Percentiles rank a stretch among this genome's conserved stretches.
These are phyloP conservation scores for Tor tambroides DNA, from an alignment of 2,113 vertebrate species.

Conservation along the genomic window DNA sequence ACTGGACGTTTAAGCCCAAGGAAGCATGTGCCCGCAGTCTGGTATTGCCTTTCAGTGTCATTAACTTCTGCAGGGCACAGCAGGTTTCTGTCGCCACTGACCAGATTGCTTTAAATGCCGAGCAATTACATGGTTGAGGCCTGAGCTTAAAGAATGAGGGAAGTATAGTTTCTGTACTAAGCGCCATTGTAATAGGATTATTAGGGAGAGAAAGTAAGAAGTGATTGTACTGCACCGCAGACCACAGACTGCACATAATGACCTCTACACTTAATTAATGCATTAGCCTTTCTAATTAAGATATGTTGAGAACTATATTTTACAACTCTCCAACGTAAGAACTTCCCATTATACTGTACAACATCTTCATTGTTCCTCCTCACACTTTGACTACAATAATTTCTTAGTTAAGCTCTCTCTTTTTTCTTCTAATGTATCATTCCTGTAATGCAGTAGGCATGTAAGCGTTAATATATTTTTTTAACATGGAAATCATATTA, in stretches of 20 bases:
- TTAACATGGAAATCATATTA: not conserved
- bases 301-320: constrained; percentile 66
- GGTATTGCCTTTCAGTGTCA: constrained; percentile 76
- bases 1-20: constrained; percentile 59
- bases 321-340: constrained; percentile 13
- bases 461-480: not conserved
- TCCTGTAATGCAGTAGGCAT: constrained; percentile 6
- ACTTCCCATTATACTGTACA: not conserved
- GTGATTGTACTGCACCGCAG: constrained; percentile 57
- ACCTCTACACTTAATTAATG: constrained; percentile 70
- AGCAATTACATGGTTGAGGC: constrained; percentile 73
- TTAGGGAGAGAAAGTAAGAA: constrained; percentile 66
- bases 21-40: constrained; percentile 54
- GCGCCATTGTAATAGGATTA: constrained; percentile 73
- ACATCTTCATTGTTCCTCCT: not conserved
- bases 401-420: not conserved
- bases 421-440: not conserved
- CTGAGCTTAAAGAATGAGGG: constrained; percentile 69
- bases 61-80: constrained; percentile 77
- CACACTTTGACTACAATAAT: not conserved
- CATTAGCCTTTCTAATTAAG: constrained; percentile 75
- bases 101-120: constrained; percentile 78
- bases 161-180: constrained; percentile 70
- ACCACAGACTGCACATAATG: constrained; percentile 63
- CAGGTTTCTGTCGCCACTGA: constrained; percentile 76